These are phyloP conservation scores for Leptoclinus maculatus DNA, from an alignment of 2,797 vertebrate genomes.

Conservation along the genomic window DNA sequence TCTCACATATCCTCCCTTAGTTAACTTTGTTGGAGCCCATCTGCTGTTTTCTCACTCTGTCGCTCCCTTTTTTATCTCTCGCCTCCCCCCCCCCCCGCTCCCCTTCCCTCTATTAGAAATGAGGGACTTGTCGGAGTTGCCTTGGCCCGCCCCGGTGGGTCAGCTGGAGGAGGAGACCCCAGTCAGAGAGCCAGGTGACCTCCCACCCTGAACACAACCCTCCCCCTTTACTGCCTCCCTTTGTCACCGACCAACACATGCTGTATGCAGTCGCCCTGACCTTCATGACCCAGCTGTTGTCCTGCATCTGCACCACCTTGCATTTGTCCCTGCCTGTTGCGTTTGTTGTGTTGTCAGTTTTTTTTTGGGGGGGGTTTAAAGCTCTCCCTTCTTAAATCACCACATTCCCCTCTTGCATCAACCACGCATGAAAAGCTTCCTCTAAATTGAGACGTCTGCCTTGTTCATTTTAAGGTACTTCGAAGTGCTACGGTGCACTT, in stretches of 20 bases:
- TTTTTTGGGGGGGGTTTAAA: constrained; percentile 10
- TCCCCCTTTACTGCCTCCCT: constrained; percentile 11
- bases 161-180: constrained; percentile 82
- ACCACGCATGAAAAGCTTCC: constrained; percentile 33
- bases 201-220: constrained; percentile 65
- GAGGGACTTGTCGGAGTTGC: constrained; percentile 82
- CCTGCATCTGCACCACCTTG: constrained; percentile 56
- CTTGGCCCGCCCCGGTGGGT: constrained; percentile 84
- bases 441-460: constrained; percentile 27
- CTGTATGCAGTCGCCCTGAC: constrained; percentile 41
- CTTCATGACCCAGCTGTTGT: constrained; percentile 53
- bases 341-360: constrained; percentile 2
- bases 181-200: constrained; percentile 84
- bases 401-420: constrained; percentile 6
- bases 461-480: constrained; percentile 30
- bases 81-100: constrained; percentile 34
- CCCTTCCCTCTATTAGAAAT: constrained; percentile 72
- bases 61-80: constrained; percentile 33
- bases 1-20: constrained; percentile 39
- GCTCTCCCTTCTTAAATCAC: constrained; percentile 3
- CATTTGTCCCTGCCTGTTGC: constrained; percentile 27
- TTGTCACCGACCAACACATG: constrained; percentile 36
- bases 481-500: constrained; percentile 10
- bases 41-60: constrained; percentile 67
- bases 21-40: constrained; percentile 57